Conservation (phyloP, 1,140 invertebrate species). For the Plutomurus gul region DNA sequence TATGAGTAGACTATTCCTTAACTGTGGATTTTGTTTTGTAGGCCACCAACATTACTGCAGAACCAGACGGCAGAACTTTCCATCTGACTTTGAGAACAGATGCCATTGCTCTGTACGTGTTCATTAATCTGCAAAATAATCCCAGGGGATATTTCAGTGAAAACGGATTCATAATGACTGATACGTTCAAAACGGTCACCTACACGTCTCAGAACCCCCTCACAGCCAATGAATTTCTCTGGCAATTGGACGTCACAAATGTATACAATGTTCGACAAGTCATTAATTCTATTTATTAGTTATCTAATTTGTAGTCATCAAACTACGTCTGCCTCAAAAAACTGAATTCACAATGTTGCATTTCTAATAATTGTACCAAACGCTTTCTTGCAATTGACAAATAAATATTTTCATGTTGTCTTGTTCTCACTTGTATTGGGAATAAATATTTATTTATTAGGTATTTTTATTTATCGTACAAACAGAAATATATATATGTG, state of each 20-base stretch:
- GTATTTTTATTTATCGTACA: no score
- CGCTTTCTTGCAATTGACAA: no score
- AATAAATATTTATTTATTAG: no score
- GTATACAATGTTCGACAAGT: not conserved
- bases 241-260: not conserved
- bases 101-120: slow-evolving; percentile 67
- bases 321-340: no score
- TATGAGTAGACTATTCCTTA: not conserved
- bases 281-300: not conserved
- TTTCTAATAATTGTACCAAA: no score
- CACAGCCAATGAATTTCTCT: not conserved
- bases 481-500: no score
- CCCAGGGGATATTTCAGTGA: slow-evolving; percentile 65
- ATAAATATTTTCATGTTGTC: no score
- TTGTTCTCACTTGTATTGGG: no score
- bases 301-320: no score
- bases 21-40: not conserved
- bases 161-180: slow-evolving; percentile 66
- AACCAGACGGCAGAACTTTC: slow-evolving; percentile 22
- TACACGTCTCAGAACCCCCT: not conserved
- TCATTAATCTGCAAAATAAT: slow-evolving; percentile 58
- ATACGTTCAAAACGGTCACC: slow-evolving; percentile 48
- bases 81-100: slow-evolving; percentile 57
- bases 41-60: not conserved
- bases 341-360: no score